A percentile compares a stretch with the other conserved stretches of the same genome.
phyloP scores from a whole-genome alignment of 1,140 invertebrate species.

The Phymorhynchus buccinoides region DNA sequence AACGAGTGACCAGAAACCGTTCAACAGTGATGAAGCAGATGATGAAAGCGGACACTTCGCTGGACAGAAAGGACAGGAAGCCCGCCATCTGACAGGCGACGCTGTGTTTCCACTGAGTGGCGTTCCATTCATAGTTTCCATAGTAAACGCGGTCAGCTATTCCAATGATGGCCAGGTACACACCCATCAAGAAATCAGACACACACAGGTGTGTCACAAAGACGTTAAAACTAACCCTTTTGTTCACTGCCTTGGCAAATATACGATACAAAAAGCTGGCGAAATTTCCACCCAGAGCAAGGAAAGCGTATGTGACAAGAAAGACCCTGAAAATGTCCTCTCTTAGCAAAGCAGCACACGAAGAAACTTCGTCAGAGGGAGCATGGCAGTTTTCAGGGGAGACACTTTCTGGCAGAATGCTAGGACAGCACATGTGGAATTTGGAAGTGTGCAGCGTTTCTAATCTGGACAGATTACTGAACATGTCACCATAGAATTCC shows the following conservation, averaged over 20 bases:
- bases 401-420: not conserved
- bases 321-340: slow-evolving; percentile 38
- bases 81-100: slow-evolving; percentile 54
- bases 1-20: slow-evolving; percentile 55
- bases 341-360: slow-evolving; percentile 46
- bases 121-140: slow-evolving; percentile 55
- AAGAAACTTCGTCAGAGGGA: not conserved
- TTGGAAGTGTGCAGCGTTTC: not conserved
- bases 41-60: slow-evolving; percentile 58
- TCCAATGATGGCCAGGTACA: slow-evolving; percentile 65
- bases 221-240: slow-evolving; percentile 42
- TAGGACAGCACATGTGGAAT: slow-evolving; percentile 21
- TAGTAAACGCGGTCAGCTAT: slow-evolving; percentile 54
- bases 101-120: slow-evolving; percentile 56
- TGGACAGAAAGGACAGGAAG: slow-evolving; percentile 56
- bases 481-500: not conserved
- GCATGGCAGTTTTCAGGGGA: not conserved
- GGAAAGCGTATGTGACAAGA: slow-evolving; percentile 43
- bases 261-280: slow-evolving; percentile 44
- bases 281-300: slow-evolving; percentile 50
- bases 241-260: not conserved
- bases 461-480: not conserved
- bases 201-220: slow-evolving; percentile 55
- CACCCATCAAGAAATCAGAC: slow-evolving; percentile 64
- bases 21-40: slow-evolving; percentile 55